phyloP scores from a whole-genome alignment of 2,888 invertebrate genomes.

The Hyalella azteca region DNA sequence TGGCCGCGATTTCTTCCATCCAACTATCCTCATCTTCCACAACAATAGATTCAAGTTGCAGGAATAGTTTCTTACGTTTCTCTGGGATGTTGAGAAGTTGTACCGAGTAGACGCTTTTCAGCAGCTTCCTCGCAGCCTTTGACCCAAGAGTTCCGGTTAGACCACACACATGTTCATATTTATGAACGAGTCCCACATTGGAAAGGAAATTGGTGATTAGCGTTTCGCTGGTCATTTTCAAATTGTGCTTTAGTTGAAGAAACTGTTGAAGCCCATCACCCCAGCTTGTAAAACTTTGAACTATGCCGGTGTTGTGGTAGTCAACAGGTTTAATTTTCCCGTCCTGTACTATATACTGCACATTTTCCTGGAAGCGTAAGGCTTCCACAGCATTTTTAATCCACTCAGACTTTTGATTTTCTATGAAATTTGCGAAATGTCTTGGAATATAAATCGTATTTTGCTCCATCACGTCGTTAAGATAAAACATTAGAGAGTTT shows the following conservation, averaged over 20 bases:
- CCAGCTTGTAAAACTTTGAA: slow-evolving; percentile 4
- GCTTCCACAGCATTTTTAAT: slow-evolving; percentile 4
- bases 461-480: not conserved
- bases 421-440: not conserved
- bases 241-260: slow-evolving; percentile 7
- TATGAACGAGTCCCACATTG: not conserved
- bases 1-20: not conserved
- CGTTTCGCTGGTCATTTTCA: slow-evolving; percentile 15
- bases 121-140: not conserved
- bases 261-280: too few relatives aligned
- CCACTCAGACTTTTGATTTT: not conserved
- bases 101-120: not conserved
- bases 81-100: not conserved
- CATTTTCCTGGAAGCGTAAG: not conserved
- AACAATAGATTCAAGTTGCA: not conserved
- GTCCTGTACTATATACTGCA: not conserved
- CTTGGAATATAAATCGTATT: not conserved
- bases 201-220: not conserved
- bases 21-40: not conserved
- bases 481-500: not conserved
- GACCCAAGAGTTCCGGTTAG: not conserved
- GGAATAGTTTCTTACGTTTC: slow-evolving; percentile 7
- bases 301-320: slow-evolving; percentile 1
- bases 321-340: slow-evolving; percentile 9
- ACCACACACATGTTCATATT: not conserved